A percentile compares a stretch with the other conserved stretches of the same genome.
phyloP scores from a whole-genome alignment of 2,888 invertebrate species.

The Silvanus unidentatus region DNA sequence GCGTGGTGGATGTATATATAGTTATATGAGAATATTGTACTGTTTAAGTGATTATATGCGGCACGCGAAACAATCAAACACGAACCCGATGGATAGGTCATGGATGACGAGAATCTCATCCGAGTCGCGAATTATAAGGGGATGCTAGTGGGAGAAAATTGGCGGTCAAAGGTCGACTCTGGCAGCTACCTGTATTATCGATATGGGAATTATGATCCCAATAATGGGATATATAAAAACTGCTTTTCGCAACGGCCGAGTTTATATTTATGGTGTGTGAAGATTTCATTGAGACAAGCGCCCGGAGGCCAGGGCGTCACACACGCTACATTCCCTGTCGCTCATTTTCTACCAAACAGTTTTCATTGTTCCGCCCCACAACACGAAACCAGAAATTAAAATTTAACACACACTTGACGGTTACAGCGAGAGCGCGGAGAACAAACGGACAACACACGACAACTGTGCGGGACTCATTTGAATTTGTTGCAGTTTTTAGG shows the following conservation, averaged over 20 bases:
- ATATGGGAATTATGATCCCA: no score
- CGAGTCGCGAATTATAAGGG: no score
- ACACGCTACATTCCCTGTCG: conserved; percentile 25
- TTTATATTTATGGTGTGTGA: conserved; percentile 23
- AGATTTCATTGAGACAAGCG: conserved; percentile 24
- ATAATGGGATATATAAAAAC: no score
- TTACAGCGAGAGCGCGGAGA: no score
- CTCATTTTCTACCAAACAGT: conserved; percentile 19
- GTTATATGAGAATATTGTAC: background rate
- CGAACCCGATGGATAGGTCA: conserved; percentile 17
- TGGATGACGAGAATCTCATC: no score
- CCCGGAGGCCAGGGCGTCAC: conserved; percentile 19
- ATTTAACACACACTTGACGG: conserved; percentile 6
- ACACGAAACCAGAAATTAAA: conserved; percentile 15
- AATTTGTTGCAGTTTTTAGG: no score
- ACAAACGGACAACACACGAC: no score
- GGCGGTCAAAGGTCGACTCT: no score
- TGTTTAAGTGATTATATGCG: conserved; percentile 20
- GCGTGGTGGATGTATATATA: conserved; percentile 11
- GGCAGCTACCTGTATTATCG: no score
- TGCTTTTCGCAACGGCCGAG: no score
- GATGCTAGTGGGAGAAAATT: no score
- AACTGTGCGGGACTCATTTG: no score
- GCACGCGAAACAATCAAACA: conserved; percentile 27
- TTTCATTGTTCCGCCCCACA: conserved; percentile 18